Evolutionary conservation across 1,140 invertebrate species (phyloP), one percentile per base, ranked within the genome.

Genomic region (Aleiodes sp.): DNA sequence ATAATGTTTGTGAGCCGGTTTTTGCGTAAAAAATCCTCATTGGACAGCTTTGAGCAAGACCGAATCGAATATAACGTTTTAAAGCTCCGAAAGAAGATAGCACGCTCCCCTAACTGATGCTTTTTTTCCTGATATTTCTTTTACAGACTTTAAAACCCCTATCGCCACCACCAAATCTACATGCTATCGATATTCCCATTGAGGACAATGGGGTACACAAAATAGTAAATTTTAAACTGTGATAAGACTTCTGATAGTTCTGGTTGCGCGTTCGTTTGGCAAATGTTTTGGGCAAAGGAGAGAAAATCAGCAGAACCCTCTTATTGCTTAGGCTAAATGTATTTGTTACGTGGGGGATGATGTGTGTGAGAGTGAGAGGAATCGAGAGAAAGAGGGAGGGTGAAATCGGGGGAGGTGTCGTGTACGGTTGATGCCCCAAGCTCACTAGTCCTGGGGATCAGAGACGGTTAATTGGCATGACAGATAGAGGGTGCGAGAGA

Each of bases 401-500:
- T 41, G n/a, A n/a, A n/a, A n/a, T n/a, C n/a, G n/a, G n/a, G n/a
- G n/a, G n/a, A 41, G 21, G 39, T 60, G 65, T 39, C 33, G 29
- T 24, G n/a, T 37, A 57, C 33, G 37, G 56, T 52, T 41, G 59
- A 46, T 31, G 61, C 14, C 28, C 66, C 62, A 56, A 29, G 24
- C 43, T 64, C 52, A 61, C 60, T 73, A 16, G 29, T 16, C 56
- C 28, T 62, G 73, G 73, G 74, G 67, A 75, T 73, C 73, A 78
- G 74, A 75, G 71, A 75, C 73, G 78, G 75, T 80, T 83, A 83
- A 83, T 82, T 83, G 81, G 79, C 79, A 78, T 81, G 81, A 81
- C 80, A 78, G 80, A 83, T 81, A 80, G 80, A 79, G 81, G 81
- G 80, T 82, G 81, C 78, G 81, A 80, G 79, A 81, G 77, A 77